Conservation (phyloP, 1,140 invertebrate genomes). For the Temnothorax curvispinosus region DNA sequence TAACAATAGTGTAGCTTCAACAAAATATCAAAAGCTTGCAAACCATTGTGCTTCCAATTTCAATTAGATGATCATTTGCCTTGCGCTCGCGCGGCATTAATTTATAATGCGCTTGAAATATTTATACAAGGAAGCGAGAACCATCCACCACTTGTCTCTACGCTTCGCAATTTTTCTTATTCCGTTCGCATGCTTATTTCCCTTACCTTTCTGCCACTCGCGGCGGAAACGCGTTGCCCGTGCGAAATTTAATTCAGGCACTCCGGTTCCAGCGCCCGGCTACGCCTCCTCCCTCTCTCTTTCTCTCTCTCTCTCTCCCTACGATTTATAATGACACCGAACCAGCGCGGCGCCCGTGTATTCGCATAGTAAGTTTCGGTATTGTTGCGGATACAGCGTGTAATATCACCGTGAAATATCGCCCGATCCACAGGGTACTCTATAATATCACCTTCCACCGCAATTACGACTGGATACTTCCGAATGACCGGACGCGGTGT, state of each 20-base stretch:
- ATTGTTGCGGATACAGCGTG: conserved; percentile 70
- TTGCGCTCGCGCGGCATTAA: conserved; percentile 13
- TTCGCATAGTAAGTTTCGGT: conserved; percentile 49
- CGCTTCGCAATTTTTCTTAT: conserved; percentile 57
- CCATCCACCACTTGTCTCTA: conserved; percentile 36
- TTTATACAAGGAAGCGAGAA: conserved; percentile 21
- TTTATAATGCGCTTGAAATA: conserved; percentile 37
- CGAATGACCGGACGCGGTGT: conserved; percentile 31
- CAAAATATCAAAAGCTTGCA: no score
- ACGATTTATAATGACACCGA: conserved; percentile 71
- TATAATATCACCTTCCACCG: conserved; percentile 43
- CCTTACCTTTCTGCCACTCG: conserved; percentile 22
- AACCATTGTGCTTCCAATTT: no score
- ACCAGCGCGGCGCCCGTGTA: conserved; percentile 38
- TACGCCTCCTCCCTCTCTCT: neutral
- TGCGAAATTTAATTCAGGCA: conserved; percentile 69
- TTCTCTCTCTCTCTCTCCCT: neutral
- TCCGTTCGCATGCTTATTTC: conserved; percentile 40
- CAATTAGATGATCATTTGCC: no score
- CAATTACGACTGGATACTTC: conserved; percentile 39
- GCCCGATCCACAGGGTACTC: conserved; percentile 12
- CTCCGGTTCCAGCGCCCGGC: neutral
- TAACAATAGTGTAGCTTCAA: no score
- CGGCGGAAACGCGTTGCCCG: conserved; percentile 40
- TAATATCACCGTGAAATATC: conserved; percentile 64